Evolutionary conservation across 2,888 invertebrate genomes (phyloP).

Genomic region (Lithophane semibrunnea): DNA sequence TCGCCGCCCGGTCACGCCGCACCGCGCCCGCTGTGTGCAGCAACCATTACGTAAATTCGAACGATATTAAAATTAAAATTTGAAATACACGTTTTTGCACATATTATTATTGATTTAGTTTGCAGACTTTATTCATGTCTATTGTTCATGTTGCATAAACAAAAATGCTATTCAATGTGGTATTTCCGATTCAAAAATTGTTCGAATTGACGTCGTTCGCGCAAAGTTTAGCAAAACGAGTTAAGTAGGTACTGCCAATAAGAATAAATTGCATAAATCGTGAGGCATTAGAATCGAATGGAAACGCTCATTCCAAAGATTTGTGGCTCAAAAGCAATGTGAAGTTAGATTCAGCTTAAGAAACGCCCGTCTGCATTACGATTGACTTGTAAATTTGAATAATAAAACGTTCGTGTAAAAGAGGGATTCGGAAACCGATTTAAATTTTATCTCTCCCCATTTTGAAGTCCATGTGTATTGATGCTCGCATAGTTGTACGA

Average conservation of each 20-base stretch:
- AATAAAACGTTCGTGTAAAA: conserved; percentile 26
- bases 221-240: not conserved
- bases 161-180: not conserved
- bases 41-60: not conserved
- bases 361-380: conserved; percentile 11
- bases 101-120: not conserved
- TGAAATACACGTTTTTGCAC: not conserved
- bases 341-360: conserved; percentile 7
- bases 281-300: conserved; percentile 2
- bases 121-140: too few species aligned
- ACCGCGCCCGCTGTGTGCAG: too few species aligned
- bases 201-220: not conserved
- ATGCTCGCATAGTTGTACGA: not conserved
- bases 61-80: not conserved
- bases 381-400: conserved; percentile 53
- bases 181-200: not conserved
- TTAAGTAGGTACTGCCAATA: conserved; percentile 2
- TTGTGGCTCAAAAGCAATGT: conserved; percentile 17
- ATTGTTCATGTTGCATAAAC: too few species aligned
- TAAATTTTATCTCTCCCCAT: conserved; percentile 22
- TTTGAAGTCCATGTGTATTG: conserved; percentile 8
- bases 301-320: conserved; percentile 16
- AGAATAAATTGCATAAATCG: conserved; percentile 33
- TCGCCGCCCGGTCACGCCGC: too few species aligned
- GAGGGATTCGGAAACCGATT: conserved; percentile 40